Base-by-base conservation (phyloP, 2,888 invertebrate genomes). In the Adelognathus sp. region DNA sequence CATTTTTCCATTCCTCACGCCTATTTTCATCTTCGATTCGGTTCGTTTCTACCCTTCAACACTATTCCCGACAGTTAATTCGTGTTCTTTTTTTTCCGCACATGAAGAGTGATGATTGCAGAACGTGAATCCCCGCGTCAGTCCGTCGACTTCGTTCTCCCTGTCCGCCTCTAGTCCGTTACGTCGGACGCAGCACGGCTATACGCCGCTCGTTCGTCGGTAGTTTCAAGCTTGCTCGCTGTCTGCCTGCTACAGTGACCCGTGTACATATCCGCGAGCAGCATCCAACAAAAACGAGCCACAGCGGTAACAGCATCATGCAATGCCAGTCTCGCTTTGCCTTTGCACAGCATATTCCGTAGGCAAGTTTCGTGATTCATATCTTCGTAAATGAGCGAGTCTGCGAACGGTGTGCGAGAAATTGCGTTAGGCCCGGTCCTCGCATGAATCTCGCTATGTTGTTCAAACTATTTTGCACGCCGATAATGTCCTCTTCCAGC, bases 281-380 rank as follows among this genome's bases (percentile, higher is more conserved):
- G 66, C 74, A 44, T 54, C 54, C 76, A 56, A 74, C 71, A 69
- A 63, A 58, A 21, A 33, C 33, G 33, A 39, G 58, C 21, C 33
- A 21, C 58, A 71, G 50, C 39, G 16, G 44, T 36, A 61, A 52
- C 73, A 64, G 52, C 70, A 70, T 74, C 70, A 76, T 76, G 76
- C 63, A 72, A 76, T 67, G 75, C 79, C 71, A 79, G 74, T 79
- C 71, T 75, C 75, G 69, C 75, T 79, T 66, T 71, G 74, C 78
- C 71, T 79, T 75, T 75, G 79, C 79, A 67, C 52, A 73, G 79
- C 75, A 79, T n/a, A n/a, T 79, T 79, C 75, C 79, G 79, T 79
- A 79, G 75, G 79, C 79, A 79, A 79, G 79, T 79, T 79, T 79
- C 79, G 79, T 79, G 79, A 79, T 79, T 79, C 75, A 79, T 79